Evolutionary conservation across 1,140 invertebrate genomes (phyloP), one percentile per base, ranked within the genome.

Genomic region (Camponotus floridanus): DNA sequence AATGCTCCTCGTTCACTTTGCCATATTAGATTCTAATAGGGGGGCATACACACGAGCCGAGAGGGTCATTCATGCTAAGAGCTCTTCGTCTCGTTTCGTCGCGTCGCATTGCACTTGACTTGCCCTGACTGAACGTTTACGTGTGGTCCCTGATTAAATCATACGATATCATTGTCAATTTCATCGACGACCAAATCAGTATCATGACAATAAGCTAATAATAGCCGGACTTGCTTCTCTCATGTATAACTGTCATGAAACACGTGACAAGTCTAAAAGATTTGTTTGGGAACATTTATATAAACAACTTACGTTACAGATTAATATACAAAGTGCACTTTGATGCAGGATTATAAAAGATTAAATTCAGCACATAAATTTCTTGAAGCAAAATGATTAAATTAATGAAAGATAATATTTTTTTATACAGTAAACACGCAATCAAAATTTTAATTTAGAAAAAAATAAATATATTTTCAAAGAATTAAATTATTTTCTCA

Each of bases 1-100:
- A 91, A 92, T 90, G 87, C 88, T 80, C 68, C 55, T 65, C 90
- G 91, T 88, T 92, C 90, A 90, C 91, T 93, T 92, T 88, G 88
- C 84, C 87, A 90, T 93, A 94, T 94, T 94, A 93, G 92, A 92
- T 90, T 91, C 91, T 94, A 93, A 94, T 94, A 91, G 91, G 87
- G 84, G 91, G 87, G 68, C 33, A 70, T 55, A 61, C 45, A 36
- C 74, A 31, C 36, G 21, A 59, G 33, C 8, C 31, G 45, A 76
- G 59, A 45, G 83, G 76, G 62, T 80, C 74, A 31, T 88, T 85
- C 80, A 68, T 67, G 81, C 36, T 81, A 74, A 84, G 31, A 73
- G 57, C 76, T 59, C 67, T 42, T 51, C 76, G 78, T 81, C 55
- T 57, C 78, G 31, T 39, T n/a, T 45, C 64, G 64, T 55, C 45